Evolutionary conservation across 2,888 invertebrate genomes (phyloP), one percentile per base, ranked within the genome.

Genomic region (Stenoptilia bipunctidactyla): DNA sequence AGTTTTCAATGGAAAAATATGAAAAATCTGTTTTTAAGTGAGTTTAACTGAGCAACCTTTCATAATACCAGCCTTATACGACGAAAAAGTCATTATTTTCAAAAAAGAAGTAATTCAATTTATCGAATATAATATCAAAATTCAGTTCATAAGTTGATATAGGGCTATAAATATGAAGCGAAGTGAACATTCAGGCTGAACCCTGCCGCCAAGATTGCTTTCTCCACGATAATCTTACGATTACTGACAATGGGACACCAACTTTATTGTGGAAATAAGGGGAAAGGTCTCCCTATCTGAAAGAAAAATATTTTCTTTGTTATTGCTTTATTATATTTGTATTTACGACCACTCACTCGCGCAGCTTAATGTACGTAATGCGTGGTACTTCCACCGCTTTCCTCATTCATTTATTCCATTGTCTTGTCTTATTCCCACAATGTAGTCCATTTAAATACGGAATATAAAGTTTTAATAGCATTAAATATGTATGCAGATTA

Each of bases 211-310:
- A 10, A 30, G 30, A 30, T 30, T 30, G 30, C 30, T 30, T 30
- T 30, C 12, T 30, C 3, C n/a, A 20, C 9, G 30, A 30, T 30
- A 30, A 30, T 30, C 30, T 30, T 30, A 9, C 30, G 30, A 30
- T 30, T 30, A 30, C 30, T 30, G 30, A 30, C 30, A 30, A 30
- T 30, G 30, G 30, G 30, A 30, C 30, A 30, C 6, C 30, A n/a
- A 30, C 30, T 30, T 30, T 30, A 30, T 30, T 30, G 30, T 30
- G 30, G 30, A 30, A 30, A 30, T 30, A 10, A 30, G 30, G 30
- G 30, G 2, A 30, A 10, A 30, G 30, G 30, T 30, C 30, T 30
- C 12, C 30, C 6, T n/a, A n/a, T 3, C 30, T 30, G 30, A 30
- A 30, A 12, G 30, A 30, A 12, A 30, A 30, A 30, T 30, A 30